Percentiles rank a stretch among this genome's conserved stretches.
phyloP scores from a whole-genome alignment of 2,797 vertebrate species.

The Lutjanus argentimaculatus region DNA sequence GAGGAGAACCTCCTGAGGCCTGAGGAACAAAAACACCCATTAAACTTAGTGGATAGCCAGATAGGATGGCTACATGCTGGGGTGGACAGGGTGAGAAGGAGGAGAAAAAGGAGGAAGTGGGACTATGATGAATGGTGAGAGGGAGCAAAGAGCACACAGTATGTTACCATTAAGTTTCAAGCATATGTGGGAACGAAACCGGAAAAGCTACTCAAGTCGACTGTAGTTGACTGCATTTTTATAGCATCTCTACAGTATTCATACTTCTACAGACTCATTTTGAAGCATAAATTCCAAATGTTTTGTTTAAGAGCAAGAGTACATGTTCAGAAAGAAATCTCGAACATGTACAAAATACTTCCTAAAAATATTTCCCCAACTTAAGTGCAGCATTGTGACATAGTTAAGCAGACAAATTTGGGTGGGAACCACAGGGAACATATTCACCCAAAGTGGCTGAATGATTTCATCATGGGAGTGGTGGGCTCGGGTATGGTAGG shows the following conservation, averaged over 20 bases:
- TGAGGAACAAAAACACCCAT: conserved; percentile 22
- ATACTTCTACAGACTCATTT: not conserved
- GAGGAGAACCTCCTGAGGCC: not conserved
- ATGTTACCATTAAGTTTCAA: conserved; percentile 6
- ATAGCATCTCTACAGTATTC: not conserved
- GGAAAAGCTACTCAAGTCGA: not conserved
- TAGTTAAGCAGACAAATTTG: conserved; percentile 7
- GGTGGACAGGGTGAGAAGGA: not conserved
- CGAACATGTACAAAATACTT: not conserved
- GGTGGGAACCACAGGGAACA: not conserved
- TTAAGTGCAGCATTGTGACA: not conserved
- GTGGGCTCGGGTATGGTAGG: conserved; percentile 38
- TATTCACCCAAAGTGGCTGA: not conserved
- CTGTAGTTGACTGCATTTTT: not conserved
- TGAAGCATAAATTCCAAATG: not conserved
- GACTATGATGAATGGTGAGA: conserved; percentile 31
- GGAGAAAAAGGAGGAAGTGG: conserved; percentile 12
- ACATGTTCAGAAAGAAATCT: not conserved
- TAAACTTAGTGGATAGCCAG: not conserved
- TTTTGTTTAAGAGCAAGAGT: not conserved
- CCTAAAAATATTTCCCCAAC: accelerated
- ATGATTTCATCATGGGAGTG: conserved; percentile 71
- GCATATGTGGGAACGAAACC: conserved; percentile 11
- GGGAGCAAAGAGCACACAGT: not conserved
- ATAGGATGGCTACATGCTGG: conserved; percentile 2